Percentiles rank a stretch among this genome's conserved stretches.
Conservation (phyloP, 2,113 vertebrate genomes). For the Noctilio leporinus region DNA sequence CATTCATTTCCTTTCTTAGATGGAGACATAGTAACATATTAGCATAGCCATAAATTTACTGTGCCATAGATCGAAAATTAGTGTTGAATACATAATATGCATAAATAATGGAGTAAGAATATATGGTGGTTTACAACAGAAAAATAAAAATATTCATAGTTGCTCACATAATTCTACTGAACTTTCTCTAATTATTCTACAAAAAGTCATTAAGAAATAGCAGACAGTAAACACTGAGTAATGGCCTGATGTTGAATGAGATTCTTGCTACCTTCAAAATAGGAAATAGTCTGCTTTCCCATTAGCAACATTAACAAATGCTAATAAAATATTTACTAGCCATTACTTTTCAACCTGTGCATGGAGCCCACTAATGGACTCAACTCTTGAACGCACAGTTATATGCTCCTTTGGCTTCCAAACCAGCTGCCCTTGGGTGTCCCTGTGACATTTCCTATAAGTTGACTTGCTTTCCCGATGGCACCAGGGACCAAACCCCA, state of each 20-base stretch:
- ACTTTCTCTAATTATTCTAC: background rate
- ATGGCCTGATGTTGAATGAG: conserved; percentile 29
- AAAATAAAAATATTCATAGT: background rate
- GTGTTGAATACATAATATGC: background rate
- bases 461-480: background rate
- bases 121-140: background rate
- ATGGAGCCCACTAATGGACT: conserved; percentile 89
- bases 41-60: background rate
- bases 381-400: conserved; percentile 77
- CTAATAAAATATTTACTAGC: conserved; percentile 92
- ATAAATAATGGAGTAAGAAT: background rate
- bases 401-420: conserved; percentile 34
- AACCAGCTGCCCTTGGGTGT: background rate
- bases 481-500: background rate
- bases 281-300: conserved; percentile 74
- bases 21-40: conserved; percentile 18
- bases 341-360: conserved; percentile 92
- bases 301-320: conserved; percentile 88
- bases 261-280: conserved; percentile 49
- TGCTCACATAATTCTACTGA: background rate
- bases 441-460: background rate
- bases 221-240: conserved; percentile 5
- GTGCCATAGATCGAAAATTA: background rate
- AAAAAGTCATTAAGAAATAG: background rate
- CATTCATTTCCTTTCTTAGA: conserved; percentile 6